Conservation (phyloP, 2,113 vertebrate genomes). For the Pipra filicauda region DNA sequence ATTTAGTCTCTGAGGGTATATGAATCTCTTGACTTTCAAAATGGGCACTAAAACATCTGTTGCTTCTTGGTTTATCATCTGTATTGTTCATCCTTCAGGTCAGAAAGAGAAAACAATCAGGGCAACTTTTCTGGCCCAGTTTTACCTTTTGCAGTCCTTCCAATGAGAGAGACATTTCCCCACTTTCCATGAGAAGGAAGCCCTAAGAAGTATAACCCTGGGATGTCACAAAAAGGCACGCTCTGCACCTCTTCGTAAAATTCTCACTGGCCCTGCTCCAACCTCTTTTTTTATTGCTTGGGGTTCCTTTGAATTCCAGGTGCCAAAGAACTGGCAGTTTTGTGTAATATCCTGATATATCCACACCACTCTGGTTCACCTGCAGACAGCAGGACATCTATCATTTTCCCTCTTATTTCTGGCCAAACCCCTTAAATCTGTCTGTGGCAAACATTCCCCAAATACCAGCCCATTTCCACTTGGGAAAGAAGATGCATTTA, state of each 20-base stretch:
- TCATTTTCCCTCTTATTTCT: neutral
- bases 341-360: neutral
- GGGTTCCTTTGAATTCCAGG: neutral
- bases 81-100: neutral
- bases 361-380: neutral
- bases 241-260: neutral
- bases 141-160: neutral
- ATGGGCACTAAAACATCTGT: neutral
- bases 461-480: neutral
- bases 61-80: neutral
- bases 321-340: neutral
- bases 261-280: neutral
- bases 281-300: neutral
- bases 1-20: neutral
- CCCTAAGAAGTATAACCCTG: accelerated
- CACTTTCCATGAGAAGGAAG: neutral
- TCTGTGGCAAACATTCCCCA: neutral
- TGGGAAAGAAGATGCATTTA: too few species aligned
- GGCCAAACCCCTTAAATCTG: neutral
- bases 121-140: neutral
- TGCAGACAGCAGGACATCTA: neutral
- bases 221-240: neutral
- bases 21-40: neutral
- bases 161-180: neutral
- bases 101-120: neutral